Evolutionary conservation across 2,888 invertebrate species (phyloP).

Genomic region (Epinotia ramella): DNA sequence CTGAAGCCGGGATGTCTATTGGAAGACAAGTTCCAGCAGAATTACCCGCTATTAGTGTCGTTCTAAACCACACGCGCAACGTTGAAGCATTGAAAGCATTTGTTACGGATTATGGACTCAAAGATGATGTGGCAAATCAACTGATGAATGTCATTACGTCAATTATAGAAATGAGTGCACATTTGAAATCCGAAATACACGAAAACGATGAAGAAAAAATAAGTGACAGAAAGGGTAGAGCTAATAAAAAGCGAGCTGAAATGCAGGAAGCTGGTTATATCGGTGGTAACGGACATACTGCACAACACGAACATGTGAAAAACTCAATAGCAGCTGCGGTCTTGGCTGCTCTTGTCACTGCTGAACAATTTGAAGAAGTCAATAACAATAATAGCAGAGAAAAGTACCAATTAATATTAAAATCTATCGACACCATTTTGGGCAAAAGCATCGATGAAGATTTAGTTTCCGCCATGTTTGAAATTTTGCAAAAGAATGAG

Average conservation of each 20-base stretch:
- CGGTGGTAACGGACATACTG: slow-evolving; percentile 64
- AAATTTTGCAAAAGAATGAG: slow-evolving; percentile 81
- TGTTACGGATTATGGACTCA: slow-evolving; percentile 79
- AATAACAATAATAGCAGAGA: slow-evolving; percentile 81
- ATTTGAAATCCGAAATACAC: slow-evolving; percentile 75
- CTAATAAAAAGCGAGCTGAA: slow-evolving; percentile 65
- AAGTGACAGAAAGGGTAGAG: slow-evolving; percentile 67
- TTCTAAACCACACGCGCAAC: slow-evolving; percentile 80
- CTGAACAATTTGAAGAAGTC: slow-evolving; percentile 80
- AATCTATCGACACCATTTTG: slow-evolving; percentile 81
- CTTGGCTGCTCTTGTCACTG: slow-evolving; percentile 79
- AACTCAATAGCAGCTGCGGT: slow-evolving; percentile 84
- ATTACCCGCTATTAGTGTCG: slow-evolving; percentile 86
- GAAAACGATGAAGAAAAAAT: slow-evolving; percentile 61
- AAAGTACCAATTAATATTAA: slow-evolving; percentile 80
- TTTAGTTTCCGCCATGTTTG: slow-evolving; percentile 79
- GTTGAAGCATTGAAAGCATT: slow-evolving; percentile 80
- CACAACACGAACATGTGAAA: slow-evolving; percentile 81
- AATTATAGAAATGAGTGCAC: slow-evolving; percentile 82
- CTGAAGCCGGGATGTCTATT: slow-evolving; percentile 89
- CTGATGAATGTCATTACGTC: slow-evolving; percentile 80
- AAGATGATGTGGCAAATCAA: slow-evolving; percentile 83
- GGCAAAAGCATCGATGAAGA: slow-evolving; percentile 80
- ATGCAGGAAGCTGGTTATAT: slow-evolving; percentile 56
- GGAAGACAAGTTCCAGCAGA: slow-evolving; percentile 87